Evolutionary conservation across 2,797 vertebrate genomes (phyloP).

Genomic region (Delichon dasypus): DNA sequence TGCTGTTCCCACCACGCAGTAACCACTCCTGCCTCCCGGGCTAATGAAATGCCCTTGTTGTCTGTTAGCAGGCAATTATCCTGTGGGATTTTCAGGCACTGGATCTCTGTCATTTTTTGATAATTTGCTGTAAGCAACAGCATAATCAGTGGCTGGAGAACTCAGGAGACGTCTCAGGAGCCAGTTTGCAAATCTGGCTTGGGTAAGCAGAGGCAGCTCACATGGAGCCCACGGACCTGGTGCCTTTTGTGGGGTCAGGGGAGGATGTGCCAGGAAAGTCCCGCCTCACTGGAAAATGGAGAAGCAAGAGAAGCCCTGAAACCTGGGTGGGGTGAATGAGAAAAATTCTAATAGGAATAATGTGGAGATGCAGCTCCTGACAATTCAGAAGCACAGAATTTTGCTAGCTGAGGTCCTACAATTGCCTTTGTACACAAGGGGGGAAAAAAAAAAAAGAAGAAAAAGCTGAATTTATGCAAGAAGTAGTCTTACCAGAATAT

Average conservation of each 20-base stretch:
- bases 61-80: neutral
- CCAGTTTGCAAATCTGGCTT: neutral
- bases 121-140: neutral
- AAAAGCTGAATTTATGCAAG: neutral
- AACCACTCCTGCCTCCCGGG: neutral
- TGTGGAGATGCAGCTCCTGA: neutral
- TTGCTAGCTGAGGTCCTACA: neutral
- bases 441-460: neutral
- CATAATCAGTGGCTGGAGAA: neutral
- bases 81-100: neutral
- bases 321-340: neutral
- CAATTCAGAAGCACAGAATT: neutral
- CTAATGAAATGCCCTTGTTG: neutral
- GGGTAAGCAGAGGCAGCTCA: neutral
- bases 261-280: neutral
- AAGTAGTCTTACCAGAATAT: neutral
- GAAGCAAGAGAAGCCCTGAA: neutral
- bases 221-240: rapidly evolving
- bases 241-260: neutral
- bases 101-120: neutral
- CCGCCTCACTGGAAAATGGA: neutral
- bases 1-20: neutral
- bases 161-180: neutral
- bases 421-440: neutral
- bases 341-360: neutral